These are phyloP conservation scores for Perithous albicinctus DNA, from an alignment of 2,888 invertebrate genomes.

Conservation along the genomic window DNA sequence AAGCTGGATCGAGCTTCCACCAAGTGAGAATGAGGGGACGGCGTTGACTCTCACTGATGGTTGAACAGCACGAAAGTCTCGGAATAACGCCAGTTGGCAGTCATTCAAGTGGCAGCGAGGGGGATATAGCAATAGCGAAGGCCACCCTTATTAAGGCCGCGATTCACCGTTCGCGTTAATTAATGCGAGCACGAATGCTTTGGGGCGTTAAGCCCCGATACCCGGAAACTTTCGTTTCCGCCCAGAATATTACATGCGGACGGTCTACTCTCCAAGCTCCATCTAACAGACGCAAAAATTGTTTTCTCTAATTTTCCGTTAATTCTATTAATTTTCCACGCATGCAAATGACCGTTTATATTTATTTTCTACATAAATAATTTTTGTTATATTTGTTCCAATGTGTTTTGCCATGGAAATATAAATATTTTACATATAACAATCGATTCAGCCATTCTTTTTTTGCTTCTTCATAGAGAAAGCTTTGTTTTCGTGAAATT, in stretches of 20 bases:
- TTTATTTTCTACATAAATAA: too few species aligned
- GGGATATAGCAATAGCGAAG: slow-evolving; percentile 16
- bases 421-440: too few species aligned
- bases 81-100: slow-evolving; percentile 62
- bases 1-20: neutral
- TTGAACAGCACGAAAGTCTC: slow-evolving; percentile 48
- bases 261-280: neutral
- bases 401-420: too few species aligned
- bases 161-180: slow-evolving; percentile 57
- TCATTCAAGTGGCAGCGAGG: slow-evolving; percentile 53
- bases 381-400: too few species aligned
- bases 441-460: too few species aligned
- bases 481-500: too few species aligned
- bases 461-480: too few species aligned
- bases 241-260: slow-evolving; percentile 37
- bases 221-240: slow-evolving; percentile 55
- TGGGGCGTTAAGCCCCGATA: slow-evolving; percentile 52
- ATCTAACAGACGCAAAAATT: slow-evolving; percentile 3
- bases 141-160: slow-evolving; percentile 53
- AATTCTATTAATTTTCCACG: too few species aligned
- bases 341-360: too few species aligned
- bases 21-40: slow-evolving; percentile 4
- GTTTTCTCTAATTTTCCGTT: neutral
- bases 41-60: slow-evolving; percentile 11
- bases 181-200: slow-evolving; percentile 61